phyloP scores from a whole-genome alignment of 1,140 invertebrate genomes.

The Drosophila varians region DNA sequence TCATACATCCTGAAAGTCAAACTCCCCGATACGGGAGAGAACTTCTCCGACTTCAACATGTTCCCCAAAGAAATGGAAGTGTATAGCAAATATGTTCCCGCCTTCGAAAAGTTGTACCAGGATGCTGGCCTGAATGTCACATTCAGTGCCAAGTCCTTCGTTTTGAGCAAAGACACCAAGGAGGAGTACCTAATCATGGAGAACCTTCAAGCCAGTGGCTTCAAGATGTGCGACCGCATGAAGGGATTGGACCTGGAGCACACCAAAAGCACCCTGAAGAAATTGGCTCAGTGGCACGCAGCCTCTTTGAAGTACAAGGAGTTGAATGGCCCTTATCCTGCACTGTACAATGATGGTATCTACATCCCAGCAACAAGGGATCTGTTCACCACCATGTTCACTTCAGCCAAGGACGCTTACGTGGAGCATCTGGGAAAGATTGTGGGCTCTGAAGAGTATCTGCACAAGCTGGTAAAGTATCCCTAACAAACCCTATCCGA shows the following conservation, averaged over 20 bases:
- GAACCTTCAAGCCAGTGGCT: constrained; percentile 24
- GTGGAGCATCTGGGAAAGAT: constrained; percentile 23
- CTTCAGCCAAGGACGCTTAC: constrained; percentile 1
- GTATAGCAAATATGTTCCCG: constrained; percentile 36
- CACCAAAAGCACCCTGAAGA: constrained; percentile 83
- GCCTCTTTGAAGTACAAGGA: constrained; percentile 79
- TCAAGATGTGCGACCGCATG: constrained; percentile 46
- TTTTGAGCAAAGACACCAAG: constrained; percentile 11
- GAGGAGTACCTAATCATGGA: constrained; percentile 47
- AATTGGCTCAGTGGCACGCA: constrained; percentile 85
- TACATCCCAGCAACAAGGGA: constrained; percentile 26
- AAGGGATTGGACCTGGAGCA: constrained; percentile 85
- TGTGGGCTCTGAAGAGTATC: constrained; percentile 22
- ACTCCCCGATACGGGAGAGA: not conserved
- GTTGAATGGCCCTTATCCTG: constrained; percentile 42
- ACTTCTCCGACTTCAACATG: constrained; percentile 24
- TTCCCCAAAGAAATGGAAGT: constrained; percentile 50
- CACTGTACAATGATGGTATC: constrained; percentile 22
- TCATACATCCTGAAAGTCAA: constrained; percentile 47
- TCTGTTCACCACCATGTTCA: constrained; percentile 19
- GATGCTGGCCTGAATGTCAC: constrained; percentile 22
- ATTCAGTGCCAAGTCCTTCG: constrained; percentile 42
- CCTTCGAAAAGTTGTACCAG: constrained; percentile 40
- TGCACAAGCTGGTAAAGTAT: constrained; percentile 34
- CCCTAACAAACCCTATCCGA: not conserved